Percentiles rank a stretch among this genome's conserved stretches.
phyloP scores from a whole-genome alignment of 92 coral and sea anemone species.

The Epizoanthus scotinus region DNA sequence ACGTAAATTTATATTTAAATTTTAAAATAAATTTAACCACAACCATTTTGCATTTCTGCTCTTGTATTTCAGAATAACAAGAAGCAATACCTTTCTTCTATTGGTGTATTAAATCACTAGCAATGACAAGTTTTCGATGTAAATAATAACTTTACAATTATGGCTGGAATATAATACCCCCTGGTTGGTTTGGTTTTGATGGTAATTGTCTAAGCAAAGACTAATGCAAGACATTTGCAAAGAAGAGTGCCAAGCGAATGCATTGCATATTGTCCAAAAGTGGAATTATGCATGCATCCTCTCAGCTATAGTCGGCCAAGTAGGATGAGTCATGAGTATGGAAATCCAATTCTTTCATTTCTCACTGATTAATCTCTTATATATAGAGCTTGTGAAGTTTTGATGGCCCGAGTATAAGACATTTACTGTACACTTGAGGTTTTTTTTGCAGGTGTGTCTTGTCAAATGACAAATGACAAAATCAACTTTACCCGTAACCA shows the following conservation, averaged over 20 bases:
- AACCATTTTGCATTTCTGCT: background rate
- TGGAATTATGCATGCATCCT: background rate
- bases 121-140: background rate
- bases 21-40: background rate
- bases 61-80: background rate
- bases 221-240: background rate
- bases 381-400: background rate
- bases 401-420: background rate
- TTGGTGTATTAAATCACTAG: background rate
- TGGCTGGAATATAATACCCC: background rate
- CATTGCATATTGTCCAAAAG: constrained; percentile 3
- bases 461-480: background rate
- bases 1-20: no score
- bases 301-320: background rate
- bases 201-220: background rate
- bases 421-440: background rate
- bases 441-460: background rate
- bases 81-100: background rate
- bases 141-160: background rate
- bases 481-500: background rate
- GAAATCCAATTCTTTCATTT: background rate
- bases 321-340: background rate
- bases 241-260: background rate
- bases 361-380: background rate
- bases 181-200: background rate